These are phyloP conservation scores for Genyomyrus donnyi DNA, from an alignment of 2,113 vertebrate species.

Conservation along the genomic window DNA sequence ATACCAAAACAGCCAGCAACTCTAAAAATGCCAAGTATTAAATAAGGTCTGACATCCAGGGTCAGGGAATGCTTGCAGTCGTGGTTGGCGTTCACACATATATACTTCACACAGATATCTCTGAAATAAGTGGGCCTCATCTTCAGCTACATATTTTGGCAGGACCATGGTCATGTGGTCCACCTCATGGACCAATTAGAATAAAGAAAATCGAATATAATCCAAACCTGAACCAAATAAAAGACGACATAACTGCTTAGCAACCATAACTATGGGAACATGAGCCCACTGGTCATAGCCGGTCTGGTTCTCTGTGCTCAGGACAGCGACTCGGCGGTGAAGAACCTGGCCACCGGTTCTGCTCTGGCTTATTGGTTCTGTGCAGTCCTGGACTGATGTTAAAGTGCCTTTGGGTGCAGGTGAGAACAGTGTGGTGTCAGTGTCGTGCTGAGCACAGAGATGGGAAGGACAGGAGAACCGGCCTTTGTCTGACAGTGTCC, in stretches of 20 bases:
- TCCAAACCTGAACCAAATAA: background rate
- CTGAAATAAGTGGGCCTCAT: background rate
- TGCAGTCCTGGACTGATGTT: constrained; percentile 32
- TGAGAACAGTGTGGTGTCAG: constrained; percentile 39
- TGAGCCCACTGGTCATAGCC: background rate
- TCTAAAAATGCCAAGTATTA: background rate
- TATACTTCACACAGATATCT: background rate
- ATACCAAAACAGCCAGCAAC: background rate
- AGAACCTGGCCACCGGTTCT: background rate
- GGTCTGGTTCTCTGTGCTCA: background rate
- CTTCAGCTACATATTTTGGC: background rate
- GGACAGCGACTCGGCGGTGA: background rate
- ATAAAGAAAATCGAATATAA: background rate
- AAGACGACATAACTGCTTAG: background rate
- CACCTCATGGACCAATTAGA: background rate
- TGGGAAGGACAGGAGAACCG: background rate
- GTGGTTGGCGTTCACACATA: background rate
- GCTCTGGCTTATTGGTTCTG: background rate
- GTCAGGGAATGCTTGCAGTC: background rate
- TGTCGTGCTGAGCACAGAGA: constrained; percentile 19
- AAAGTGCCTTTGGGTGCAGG: constrained; percentile 71
- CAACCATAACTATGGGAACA: background rate
- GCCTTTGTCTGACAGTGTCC: background rate
- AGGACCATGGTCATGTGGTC: background rate
- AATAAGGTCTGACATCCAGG: background rate